Base-by-base conservation (phyloP, 2,797 vertebrate genomes). In the Phoeniculus purpureus region DNA sequence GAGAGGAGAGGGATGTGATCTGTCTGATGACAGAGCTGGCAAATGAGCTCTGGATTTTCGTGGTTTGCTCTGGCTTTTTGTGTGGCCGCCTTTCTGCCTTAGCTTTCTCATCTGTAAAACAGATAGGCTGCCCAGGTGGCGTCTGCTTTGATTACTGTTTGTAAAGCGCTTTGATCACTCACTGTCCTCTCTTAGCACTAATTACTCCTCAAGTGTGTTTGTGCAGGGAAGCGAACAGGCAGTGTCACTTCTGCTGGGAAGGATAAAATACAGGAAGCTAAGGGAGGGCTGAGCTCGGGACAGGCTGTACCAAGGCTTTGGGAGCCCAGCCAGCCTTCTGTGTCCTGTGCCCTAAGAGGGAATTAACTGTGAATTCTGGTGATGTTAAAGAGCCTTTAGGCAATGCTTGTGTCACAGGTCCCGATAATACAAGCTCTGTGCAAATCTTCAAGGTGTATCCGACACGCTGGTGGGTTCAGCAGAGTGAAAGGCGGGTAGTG, bases 301-400 rank as follows among this genome's bases (percentile, higher is more conserved):
- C 66, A 76, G 32, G 7, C 14, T 0, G 9, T 70, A 47, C 40
- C 74, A 9, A 0, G 4, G 11, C 37, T 79, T 60, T 0, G 86
- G 76, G 45, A 85, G 20, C 51, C 47, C 48, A 50, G 67, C 82
- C 73, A 83, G 29, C 37, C 45, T 67, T 62, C 64, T 52, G 52
- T 6, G 0, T 47, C 0, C 0, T 7, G 21, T 29, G 47, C 31
- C 64, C 47, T 64, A 48, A 16, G 9, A 80, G 48, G 40, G 43
- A 47, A 68, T 52, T 40, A 40, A 12, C 16, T 13, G 25, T 50
- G 47, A 93, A 45, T 68, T 55, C 32, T 34, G 51, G 27, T 48
- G 47, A 71, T 3, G 17, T 43, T 15, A 16, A 12, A 64, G 68
- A 94, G 52, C 52, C 71, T 76, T 73, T 10, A 55, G 65, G 40